A percentile compares a stretch with the other conserved stretches of the same genome.
Conservation (phyloP, 2,797 vertebrate species). For the Xerus rutilus region DNA sequence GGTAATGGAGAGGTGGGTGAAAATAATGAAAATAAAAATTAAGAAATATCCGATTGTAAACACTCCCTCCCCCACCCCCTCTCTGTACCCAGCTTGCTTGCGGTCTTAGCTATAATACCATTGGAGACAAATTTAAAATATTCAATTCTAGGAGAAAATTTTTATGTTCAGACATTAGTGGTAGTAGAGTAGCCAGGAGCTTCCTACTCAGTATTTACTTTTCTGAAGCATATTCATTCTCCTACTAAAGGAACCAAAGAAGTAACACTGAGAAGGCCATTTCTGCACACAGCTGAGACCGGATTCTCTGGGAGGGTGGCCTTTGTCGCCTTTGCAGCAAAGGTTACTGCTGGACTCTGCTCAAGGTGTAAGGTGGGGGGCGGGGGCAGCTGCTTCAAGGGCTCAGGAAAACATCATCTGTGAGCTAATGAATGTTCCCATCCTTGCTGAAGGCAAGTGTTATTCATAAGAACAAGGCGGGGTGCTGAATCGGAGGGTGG, state of each 20-base stretch:
- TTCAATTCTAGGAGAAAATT: neutral
- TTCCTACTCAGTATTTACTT: neutral
- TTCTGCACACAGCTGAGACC: neutral
- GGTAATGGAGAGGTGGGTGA: neutral
- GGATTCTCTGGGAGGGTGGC: neutral
- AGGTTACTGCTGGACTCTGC: neutral
- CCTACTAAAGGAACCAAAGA: neutral
- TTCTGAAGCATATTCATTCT: neutral
- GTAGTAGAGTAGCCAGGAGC: neutral
- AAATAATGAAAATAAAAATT: constrained; percentile 40
- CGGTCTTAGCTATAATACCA: neutral
- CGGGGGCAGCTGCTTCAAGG: neutral
- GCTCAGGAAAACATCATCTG: neutral
- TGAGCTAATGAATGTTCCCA: neutral
- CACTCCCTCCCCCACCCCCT: too few relatives aligned
- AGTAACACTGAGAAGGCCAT: neutral
- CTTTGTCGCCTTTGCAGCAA: neutral
- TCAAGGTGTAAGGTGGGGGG: neutral
- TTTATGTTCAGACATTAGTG: neutral
- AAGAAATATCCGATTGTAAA: neutral
- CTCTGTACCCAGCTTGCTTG: neutral
- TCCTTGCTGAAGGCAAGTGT: neutral
- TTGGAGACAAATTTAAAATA: constrained; percentile 18
- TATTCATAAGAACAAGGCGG: neutral
- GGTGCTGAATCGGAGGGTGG: neutral